Base-by-base conservation (phyloP, 2,113 vertebrate genomes). In the Corythaixoides concolor region DNA sequence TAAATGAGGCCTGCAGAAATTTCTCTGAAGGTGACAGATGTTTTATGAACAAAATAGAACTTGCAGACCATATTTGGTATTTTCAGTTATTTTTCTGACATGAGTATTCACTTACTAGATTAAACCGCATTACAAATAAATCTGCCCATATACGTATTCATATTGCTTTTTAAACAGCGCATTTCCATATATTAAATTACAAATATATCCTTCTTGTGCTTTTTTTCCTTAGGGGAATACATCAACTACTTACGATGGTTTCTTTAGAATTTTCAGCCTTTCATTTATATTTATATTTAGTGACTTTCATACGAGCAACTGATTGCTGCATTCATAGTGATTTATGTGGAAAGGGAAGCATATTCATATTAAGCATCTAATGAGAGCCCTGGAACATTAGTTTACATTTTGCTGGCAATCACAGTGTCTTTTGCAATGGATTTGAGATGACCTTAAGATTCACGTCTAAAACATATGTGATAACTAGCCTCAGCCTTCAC, bases 331-430 rank as follows among this genome's bases (percentile, higher is more conserved):
- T 69, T 86, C 58, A 37, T 16, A 83, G 50, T 53, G 47, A 94
- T 90, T 92, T 81, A 82, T 27, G 35, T 23, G 55, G 60, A 93
- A 94, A 94, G 22, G 59, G 52, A 94, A 94, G 18, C 28, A 86
- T 91, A 94, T 73, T 87, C 67, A 37, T 74, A 97, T 86, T 88
- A 84, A 86, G 68, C 26, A 84, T 67, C 63, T 59, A 95, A 92
- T 88, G 58, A 96, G 72, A 79, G n/a, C 28, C 68, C 52, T 79
- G 53, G 80, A 93, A 95, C 49, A 53, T 66, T 81, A 41, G 45
- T 97, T 97, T 94, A 72, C n/a, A 70, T 96, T 96, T 95, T 88
- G 2, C 78, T 94, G 88, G 85, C 87, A 96, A 69, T 89, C 85
- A 66, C 59, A 90, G 82, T 49, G 86, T 45, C 76, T 94, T 97